Base-by-base conservation (phyloP, 2,888 invertebrate genomes). In the Icerya purchasi region DNA sequence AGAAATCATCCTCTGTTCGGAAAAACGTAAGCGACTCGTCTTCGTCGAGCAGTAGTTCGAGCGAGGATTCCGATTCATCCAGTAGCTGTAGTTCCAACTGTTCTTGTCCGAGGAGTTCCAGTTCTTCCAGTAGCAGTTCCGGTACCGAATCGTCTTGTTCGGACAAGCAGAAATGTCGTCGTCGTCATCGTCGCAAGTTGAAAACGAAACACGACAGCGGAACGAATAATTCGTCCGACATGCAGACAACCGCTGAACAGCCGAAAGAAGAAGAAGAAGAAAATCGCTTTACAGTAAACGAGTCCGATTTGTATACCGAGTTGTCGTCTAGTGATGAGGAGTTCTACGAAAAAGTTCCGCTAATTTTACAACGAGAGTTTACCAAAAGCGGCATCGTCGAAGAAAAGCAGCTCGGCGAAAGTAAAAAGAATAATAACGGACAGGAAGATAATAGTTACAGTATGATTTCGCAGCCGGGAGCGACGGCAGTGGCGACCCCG, bases 251-350 rank as follows among this genome's bases (percentile, higher is more conserved):
- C 8, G 5, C 8, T 14, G 36, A 36, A 36, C 14, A 5, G 36
- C 36, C 36, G 36, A 61, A 65, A 1, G 64, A 65, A 22, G 64
- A 64, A 2, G 54, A 25, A 10, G n/a, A n/a, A n/a, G n/a, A n/a
- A n/a, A n/a, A n/a, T n/a, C n/a, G n/a, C n/a, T n/a, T n/a, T n/a
- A 36, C 8, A 8, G 14, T 36, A 36, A 51, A 51, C 49, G 90
- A 90, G 72, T 84, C 86, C 0, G 89, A 90, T 72, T 75, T 89
- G 57, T 87, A 88, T 66, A 89, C 89, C 0, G 82, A 84, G 19
- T 84, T 88, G 70, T 83, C 86, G 56, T 86, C 86, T 64, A 87
- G 87, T 0, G 88, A 88, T 70, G 88, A 88, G 73, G 88, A 88
- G 66, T 88, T 88, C 71, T 89, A 88, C 69, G 88, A 89, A 69